These are phyloP conservation scores for Notothenia coriiceps DNA, from an alignment of 2,113 vertebrate genomes.

Conservation along the genomic window DNA sequence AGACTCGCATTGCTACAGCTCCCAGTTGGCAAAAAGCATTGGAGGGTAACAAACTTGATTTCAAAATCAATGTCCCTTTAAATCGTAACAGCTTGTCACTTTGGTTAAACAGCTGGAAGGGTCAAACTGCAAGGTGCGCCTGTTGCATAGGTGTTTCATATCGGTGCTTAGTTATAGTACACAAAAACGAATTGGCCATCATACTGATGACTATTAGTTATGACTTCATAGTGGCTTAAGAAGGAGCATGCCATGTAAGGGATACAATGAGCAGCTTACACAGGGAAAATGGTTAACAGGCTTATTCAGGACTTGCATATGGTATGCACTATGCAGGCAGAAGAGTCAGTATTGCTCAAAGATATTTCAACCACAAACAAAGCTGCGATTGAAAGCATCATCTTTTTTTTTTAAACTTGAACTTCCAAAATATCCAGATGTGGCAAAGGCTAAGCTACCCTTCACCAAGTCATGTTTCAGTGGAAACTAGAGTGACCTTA, in stretches of 20 bases:
- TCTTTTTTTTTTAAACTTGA: neutral
- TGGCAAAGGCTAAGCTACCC: neutral
- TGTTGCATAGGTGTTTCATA: slow-evolving; percentile 33
- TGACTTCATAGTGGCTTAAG: slow-evolving; percentile 11
- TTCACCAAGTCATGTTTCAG: neutral
- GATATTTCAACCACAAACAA: neutral
- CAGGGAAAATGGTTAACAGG: neutral
- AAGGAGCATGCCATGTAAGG: neutral
- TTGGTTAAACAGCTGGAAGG: slow-evolving; percentile 51
- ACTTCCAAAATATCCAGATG: neutral
- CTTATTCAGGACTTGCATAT: neutral
- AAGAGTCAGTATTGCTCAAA: neutral
- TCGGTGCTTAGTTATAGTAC: slow-evolving; percentile 12
- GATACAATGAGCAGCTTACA: neutral
- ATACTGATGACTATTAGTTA: neutral
- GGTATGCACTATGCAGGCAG: neutral
- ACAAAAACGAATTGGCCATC: slow-evolving; percentile 1
- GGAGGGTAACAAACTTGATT: slow-evolving; percentile 63
- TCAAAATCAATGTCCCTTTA: slow-evolving; percentile 66
- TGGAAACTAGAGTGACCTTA: neutral
- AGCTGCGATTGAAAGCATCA: neutral
- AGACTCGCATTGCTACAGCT: slow-evolving; percentile 14
- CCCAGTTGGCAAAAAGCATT: slow-evolving; percentile 48
- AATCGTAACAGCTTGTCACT: slow-evolving; percentile 59
- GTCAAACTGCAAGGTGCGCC: slow-evolving; percentile 27